Evolutionary conservation across 2,113 vertebrate genomes (phyloP).

Genomic region (Anarrhichthys ocellatus): DNA sequence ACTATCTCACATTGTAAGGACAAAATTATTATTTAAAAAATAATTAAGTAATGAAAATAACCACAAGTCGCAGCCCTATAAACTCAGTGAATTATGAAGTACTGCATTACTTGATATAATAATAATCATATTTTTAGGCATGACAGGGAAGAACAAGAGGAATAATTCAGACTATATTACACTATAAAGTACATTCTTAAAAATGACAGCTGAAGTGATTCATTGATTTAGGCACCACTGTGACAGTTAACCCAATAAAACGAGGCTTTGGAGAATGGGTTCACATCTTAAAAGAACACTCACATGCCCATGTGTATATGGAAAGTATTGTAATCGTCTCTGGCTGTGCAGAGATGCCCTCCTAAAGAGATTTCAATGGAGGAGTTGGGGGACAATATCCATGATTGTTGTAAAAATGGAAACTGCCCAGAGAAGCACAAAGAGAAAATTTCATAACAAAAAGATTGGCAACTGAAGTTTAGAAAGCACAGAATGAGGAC

Average conservation of each 20-base stretch:
- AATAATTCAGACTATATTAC: background rate
- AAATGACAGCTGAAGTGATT: background rate
- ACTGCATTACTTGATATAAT: background rate
- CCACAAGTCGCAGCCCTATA: background rate
- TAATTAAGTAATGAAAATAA: background rate
- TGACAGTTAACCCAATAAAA: background rate
- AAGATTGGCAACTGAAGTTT: background rate
- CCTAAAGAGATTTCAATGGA: background rate
- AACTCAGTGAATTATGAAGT: background rate
- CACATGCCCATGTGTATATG: background rate
- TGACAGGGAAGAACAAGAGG: background rate
- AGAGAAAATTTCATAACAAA: background rate
- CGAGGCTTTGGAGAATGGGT: background rate
- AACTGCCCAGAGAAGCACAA: background rate
- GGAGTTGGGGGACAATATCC: background rate
- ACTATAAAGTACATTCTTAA: background rate
- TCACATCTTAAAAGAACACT: background rate
- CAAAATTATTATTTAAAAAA: background rate
- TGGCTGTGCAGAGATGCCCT: background rate
- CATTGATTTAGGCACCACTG: background rate
- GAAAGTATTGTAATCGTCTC: background rate
- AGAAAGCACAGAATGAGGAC: conserved; percentile 1
- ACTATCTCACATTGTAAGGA: background rate
- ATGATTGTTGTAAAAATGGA: background rate
- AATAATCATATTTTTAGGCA: background rate